Conservation (phyloP, 1,140 invertebrate genomes). For the Antheraea pernyi region DNA sequence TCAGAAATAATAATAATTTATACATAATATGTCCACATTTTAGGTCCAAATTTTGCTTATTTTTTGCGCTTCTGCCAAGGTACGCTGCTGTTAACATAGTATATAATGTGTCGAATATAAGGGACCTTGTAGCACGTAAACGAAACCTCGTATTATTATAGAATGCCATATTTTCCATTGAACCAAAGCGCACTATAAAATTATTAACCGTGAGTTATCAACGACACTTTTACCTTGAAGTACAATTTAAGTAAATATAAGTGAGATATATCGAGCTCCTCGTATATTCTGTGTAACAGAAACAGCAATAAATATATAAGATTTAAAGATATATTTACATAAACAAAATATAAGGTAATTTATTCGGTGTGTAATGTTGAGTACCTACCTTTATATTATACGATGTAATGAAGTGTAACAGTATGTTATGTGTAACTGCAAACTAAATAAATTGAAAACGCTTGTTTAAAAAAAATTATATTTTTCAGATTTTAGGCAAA, state of each 20-base stretch:
- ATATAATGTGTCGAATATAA: constrained; percentile 23
- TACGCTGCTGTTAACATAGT: neutral
- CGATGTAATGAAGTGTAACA: constrained; percentile 13
- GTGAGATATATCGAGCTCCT: constrained; percentile 66
- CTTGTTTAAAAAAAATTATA: no score
- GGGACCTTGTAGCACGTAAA: constrained; percentile 28
- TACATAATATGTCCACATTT: no score
- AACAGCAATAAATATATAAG: constrained; percentile 69
- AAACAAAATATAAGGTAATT: constrained; percentile 35
- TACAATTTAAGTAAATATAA: constrained; percentile 60
- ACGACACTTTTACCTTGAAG: constrained; percentile 44
- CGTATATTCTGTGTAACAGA: constrained; percentile 69
- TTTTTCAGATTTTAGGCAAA: no score
- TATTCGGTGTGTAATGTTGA: constrained; percentile 53
- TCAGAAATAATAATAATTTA: no score
- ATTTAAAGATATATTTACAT: constrained; percentile 65
- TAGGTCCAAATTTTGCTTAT: no score
- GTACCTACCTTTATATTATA: constrained; percentile 21
- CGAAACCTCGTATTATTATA: constrained; percentile 25
- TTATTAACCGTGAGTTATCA: neutral
- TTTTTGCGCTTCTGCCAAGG: neutral
- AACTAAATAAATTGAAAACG: neutral
- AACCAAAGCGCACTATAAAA: constrained; percentile 30
- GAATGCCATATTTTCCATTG: constrained; percentile 20
- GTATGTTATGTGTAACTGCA: neutral